These are phyloP conservation scores for Dynastes maya DNA, from an alignment of 2,888 invertebrate species.

Conservation along the genomic window DNA sequence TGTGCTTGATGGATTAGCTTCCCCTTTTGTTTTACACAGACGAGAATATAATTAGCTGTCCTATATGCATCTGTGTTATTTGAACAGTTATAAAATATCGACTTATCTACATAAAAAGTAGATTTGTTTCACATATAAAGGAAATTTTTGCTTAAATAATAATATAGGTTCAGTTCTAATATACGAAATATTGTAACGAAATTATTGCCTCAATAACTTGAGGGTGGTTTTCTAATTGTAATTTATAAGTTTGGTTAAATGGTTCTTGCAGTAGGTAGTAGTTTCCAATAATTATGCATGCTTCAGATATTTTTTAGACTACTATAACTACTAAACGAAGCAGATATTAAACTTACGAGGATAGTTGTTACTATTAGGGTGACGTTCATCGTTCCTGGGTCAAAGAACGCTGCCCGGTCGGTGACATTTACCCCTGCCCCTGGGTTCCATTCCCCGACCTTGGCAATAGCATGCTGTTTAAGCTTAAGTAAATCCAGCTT, in stretches of 20 bases:
- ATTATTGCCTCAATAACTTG: too few species aligned
- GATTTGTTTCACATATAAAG: background rate
- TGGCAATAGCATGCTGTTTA: constrained; percentile 81
- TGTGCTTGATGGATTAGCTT: too few species aligned
- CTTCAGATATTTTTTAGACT: background rate
- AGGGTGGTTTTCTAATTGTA: too few species aligned
- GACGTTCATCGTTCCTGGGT: constrained; percentile 81
- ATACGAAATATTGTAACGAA: background rate
- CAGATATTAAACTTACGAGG: constrained; percentile 73
- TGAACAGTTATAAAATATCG: too few species aligned
- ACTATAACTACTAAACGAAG: too few species aligned
- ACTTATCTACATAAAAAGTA: too few species aligned
- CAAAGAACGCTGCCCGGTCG: constrained; percentile 81
- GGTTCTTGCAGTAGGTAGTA: background rate
- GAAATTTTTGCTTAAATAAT: background rate
- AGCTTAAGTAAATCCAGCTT: constrained; percentile 83
- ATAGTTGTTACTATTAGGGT: constrained; percentile 85
- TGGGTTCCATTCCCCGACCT: constrained; percentile 85
- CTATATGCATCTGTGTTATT: too few species aligned
- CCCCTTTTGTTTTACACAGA: too few species aligned
- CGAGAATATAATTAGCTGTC: too few species aligned
- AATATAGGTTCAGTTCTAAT: background rate
- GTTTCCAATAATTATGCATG: background rate
- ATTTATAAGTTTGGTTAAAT: background rate
- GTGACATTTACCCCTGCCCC: constrained; percentile 80